Evolutionary conservation across 2,888 invertebrate genomes (phyloP).

Genomic region (Ditula angustiorana): DNA sequence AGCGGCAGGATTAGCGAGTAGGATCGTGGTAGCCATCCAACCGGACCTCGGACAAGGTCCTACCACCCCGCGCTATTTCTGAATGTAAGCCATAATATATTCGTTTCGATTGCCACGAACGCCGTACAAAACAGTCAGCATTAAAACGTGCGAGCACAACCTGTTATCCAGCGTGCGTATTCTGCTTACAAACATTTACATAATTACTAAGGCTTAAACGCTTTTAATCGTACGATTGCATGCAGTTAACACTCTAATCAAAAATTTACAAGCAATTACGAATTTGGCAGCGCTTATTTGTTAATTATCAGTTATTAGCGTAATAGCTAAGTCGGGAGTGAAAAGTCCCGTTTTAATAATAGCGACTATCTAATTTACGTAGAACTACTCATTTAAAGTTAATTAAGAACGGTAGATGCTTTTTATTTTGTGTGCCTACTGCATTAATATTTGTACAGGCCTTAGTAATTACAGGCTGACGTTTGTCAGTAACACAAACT

Average conservation of each 20-base stretch:
- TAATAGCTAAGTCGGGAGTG: constrained; percentile 13
- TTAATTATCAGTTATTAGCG: constrained; percentile 29
- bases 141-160: constrained; percentile 25
- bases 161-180: constrained; percentile 63
- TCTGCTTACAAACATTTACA: constrained; percentile 69
- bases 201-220: constrained; percentile 63
- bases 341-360: constrained; percentile 20
- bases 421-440: background rate
- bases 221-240: constrained; percentile 58
- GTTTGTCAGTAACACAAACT: background rate
- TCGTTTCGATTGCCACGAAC: background rate
- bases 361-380: constrained; percentile 5
- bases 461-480: background rate
- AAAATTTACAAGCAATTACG: constrained; percentile 39
- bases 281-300: constrained; percentile 33
- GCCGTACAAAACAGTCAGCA: background rate
- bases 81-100: too few species aligned
- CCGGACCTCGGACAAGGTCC: too few species aligned
- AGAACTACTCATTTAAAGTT: constrained; percentile 5
- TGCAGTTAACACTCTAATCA: constrained; percentile 37
- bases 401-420: constrained; percentile 3
- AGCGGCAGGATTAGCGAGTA: too few species aligned
- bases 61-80: too few species aligned
- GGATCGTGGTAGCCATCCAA: too few species aligned
- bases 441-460: background rate